Conservation (phyloP, 2,113 vertebrate species). For the Thinocorus orbignyianus region DNA sequence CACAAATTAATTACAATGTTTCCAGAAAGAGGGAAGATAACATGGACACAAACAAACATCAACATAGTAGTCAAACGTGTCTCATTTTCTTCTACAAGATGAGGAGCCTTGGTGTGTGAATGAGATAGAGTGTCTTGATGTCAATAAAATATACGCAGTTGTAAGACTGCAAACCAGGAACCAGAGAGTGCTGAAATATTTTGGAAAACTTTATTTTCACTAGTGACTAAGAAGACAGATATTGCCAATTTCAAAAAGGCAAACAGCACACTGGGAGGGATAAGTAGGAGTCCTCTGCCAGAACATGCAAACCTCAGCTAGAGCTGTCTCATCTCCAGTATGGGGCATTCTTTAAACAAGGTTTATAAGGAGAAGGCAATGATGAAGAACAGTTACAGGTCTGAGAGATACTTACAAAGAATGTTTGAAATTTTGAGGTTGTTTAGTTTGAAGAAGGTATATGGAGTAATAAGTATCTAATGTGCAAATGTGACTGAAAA, state of each 20-base stretch:
- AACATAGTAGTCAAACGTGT: rapidly evolving
- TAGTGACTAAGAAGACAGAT: not conserved
- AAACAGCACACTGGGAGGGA: not conserved
- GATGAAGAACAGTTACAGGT: not conserved
- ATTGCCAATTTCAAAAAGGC: not conserved
- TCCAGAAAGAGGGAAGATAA: not conserved
- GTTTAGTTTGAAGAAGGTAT: not conserved
- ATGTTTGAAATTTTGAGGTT: not conserved
- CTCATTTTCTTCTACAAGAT: not conserved
- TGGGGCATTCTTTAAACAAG: not conserved
- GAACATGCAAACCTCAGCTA: not conserved
- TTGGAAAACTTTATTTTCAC: not conserved
- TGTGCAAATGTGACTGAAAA: not conserved
- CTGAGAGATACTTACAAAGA: not conserved
- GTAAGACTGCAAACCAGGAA: not conserved
- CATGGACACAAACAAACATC: not conserved
- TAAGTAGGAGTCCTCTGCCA: not conserved
- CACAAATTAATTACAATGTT: not conserved
- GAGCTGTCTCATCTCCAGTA: not conserved
- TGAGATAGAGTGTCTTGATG: not conserved
- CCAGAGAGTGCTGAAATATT: not conserved
- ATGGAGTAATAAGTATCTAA: not conserved
- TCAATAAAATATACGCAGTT: not conserved
- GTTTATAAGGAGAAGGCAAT: not conserved
- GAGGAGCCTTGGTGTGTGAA: not conserved